Percentiles rank a stretch among this genome's conserved stretches.
Evolutionary conservation across 1,140 invertebrate species (phyloP).

Genomic region (Aporrectodea caliginosa): DNA sequence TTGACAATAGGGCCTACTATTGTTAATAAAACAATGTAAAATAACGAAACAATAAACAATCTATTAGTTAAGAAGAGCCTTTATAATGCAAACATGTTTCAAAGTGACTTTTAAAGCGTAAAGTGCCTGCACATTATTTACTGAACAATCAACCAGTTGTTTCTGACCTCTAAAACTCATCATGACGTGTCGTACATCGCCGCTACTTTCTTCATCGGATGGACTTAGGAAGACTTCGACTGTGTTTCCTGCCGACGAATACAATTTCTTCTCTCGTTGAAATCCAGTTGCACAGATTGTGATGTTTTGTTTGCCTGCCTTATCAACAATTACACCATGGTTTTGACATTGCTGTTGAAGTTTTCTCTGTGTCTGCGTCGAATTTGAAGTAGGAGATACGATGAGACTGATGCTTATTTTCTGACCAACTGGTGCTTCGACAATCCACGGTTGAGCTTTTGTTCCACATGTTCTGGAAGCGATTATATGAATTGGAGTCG

Average conservation of each 20-base stretch:
- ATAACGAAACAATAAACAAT: no score
- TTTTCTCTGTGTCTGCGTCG: no score
- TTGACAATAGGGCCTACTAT: no score
- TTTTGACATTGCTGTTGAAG: neutral
- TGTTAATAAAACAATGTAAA: no score
- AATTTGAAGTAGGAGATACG: neutral
- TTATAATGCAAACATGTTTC: no score
- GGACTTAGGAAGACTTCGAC: neutral
- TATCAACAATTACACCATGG: neutral
- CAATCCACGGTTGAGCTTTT: neutral
- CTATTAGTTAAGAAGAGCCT: no score
- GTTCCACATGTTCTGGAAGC: neutral
- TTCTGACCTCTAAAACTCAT: no score
- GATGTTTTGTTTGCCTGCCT: neutral
- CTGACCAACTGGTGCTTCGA: neutral
- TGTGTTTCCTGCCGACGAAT: neutral
- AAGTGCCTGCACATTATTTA: no score
- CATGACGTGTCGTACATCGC: no score
- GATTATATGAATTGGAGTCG: neutral
- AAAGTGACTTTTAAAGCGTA: no score
- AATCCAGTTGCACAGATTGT: neutral
- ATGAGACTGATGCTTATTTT: neutral
- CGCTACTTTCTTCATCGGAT: neutral
- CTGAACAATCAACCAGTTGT: no score
- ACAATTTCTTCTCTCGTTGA: neutral